Evolutionary conservation across 2,888 invertebrate genomes (phyloP), one percentile per base, ranked within the genome.

Genomic region (Stenoptilia bipunctidactyla): DNA sequence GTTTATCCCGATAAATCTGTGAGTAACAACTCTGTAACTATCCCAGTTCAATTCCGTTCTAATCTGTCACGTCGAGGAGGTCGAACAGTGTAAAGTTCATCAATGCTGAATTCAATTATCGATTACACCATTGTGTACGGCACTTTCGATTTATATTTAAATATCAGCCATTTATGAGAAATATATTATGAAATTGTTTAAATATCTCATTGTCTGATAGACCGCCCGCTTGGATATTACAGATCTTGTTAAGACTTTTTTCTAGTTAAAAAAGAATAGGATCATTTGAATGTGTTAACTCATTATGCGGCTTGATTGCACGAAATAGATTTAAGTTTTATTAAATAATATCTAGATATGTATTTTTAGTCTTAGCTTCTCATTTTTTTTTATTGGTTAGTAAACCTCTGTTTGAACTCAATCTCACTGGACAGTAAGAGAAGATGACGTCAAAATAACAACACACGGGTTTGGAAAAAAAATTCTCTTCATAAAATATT

Each of bases 31-130:
- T 76, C 79, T 57, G 53, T n/a, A 53, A 3, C 49, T 66, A 58
- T 13, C 43, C 44, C 44, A 51, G 51, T 56, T 65, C 65, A 66
- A 75, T 71, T 69, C 77, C 80, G 67, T 80, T 83, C 76, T 77
- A 82, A 77, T 83, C 83, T 83, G 83, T 82, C 82, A 80, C 83
- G 80, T 80, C 67, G 71, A 68, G 61, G 74, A 73, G 82, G 80
- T 79, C 77, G 79, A 66, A 49, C 69, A 74, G 80, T 80, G 75
- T 83, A 83, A 82, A 83, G 83, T 82, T 83, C 83, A 83, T 82
- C 83, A 83, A 74, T 76, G 72, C 74, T 79, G 80, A 82, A 83
- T 83, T 83, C 82, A 83, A 83, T 83, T 83, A 82, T 72, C 82
- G 80, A 80, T 82, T 82, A 80, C 82, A 76, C 77, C 76, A 83